Base-by-base conservation (phyloP, 2,797 vertebrate genomes). In the Glyptemys insculpta region DNA sequence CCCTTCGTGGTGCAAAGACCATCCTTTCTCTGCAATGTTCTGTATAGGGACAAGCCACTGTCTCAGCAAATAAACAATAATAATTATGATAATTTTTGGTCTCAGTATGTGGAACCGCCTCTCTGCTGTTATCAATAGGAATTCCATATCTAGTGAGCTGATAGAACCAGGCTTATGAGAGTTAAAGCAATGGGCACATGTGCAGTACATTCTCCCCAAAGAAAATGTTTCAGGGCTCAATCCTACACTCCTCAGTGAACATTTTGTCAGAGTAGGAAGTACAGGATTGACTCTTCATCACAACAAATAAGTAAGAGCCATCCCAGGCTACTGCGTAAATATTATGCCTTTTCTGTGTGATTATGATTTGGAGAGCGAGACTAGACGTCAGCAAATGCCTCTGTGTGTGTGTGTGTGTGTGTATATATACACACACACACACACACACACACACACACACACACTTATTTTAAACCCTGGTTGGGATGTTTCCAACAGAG, bases 401-500 rank as follows among this genome's bases (percentile, higher is more conserved):
- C 6, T 50, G 49, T 50, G 14, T 50, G 50, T 50, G 5, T 50
- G 23, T 57, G 1, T 9, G 19, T 81, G 8, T 85, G 50, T 53
- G 53, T 54, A 14, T 16, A 18, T 53, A 6, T 52, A 3, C 41
- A 5, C 41, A 41, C 41, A 41, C 41, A 41, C 41, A 41, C 41
- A 41, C 41, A 41, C 41, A 5, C 41, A 41, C 41, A 44, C 41
- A 44, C 44, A 44, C 44, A 44, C 44, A 44, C 44, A 6, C 44
- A 44, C 44, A 44, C 6, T 53, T 23, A 23, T 89, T 91, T 92
- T 72, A 96, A 91, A 56, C 85, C 68, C 56, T 94, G 25, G 85
- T 91, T 89, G 91, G 37, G 79, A 88, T 83, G n/a, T 91, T 95
- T 91, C 81, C 52, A 88, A 85, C 3, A 18, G 79, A 91, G 93